Base-by-base conservation (phyloP, 2,113 vertebrate genomes). In the Mastomys natalensis region DNA sequence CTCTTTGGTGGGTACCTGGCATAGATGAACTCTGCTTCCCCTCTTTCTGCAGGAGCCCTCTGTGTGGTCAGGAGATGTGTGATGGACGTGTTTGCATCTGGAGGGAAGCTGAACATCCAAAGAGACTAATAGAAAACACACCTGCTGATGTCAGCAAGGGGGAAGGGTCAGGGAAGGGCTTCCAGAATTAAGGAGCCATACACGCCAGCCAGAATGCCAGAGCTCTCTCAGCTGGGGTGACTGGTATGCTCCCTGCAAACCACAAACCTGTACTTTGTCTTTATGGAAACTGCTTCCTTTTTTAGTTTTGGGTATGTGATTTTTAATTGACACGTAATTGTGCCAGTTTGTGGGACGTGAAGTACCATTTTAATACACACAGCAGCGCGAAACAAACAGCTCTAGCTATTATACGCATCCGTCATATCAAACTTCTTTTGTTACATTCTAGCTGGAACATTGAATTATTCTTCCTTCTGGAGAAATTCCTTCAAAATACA, bases 141-240 rank as follows among this genome's bases (percentile, higher is more conserved):
- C 0, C 0, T 7, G 53, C 7, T 0, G 3, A 29, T 26, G 45
- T 53, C 78, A 0, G 12, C 4, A 1, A 0, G 21, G 21, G 72
- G 4, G 0, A 68, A 24, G 22, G 4, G 5, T 11, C 22, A 3
- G 73, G 3, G 0, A 70, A 26, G 24, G 5, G 4, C 9, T 1
- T 1, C 43, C 43, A 3, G 60, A 29, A 12, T 2, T 51, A 78
- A 51, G 24, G 5, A 5, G 3, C 24, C 0, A 1, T 7, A 34
- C 29, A 2, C 24, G 3, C 3, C 15, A 1, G 53, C 29, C 60
- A 15, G 1, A 0, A 7, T 5, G 3, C 0, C 8, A 0, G 3
- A 55, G 87, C 55, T 8, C n/a, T 29, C 70, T 89, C 55, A 45
- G 2, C 53, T 0, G 0, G 0, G 7, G 45, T 0, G 0, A 66